Percentiles rank a stretch among this genome's conserved stretches.
phyloP scores from a whole-genome alignment of 2,113 vertebrate genomes.

The Phoenicopterus ruber region DNA sequence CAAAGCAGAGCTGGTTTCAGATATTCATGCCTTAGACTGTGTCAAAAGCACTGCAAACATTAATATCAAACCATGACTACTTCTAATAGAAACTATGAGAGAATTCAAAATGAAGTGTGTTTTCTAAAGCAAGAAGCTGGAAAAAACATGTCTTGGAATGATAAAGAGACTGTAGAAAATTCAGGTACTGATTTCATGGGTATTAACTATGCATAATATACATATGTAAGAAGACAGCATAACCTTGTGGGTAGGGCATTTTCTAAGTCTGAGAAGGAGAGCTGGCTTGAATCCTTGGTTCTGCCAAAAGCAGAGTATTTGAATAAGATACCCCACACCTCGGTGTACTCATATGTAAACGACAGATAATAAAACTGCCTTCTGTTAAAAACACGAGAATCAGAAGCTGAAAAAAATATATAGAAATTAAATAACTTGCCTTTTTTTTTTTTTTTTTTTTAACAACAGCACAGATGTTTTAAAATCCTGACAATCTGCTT shows the following conservation, averaged over 20 bases:
- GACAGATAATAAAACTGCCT: background rate
- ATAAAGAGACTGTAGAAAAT: slow-evolving; percentile 32
- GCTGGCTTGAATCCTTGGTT: background rate
- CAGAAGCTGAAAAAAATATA: background rate
- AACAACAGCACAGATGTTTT: background rate
- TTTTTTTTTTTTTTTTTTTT: background rate
- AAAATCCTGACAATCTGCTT: background rate
- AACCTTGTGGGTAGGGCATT: slow-evolving; percentile 6
- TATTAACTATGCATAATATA: slow-evolving; percentile 3
- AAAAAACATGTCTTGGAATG: background rate
- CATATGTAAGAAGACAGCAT: background rate
- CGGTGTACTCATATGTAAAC: background rate
- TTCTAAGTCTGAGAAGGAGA: background rate
- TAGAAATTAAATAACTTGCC: background rate
- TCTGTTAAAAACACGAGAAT: background rate
- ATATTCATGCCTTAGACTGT: slow-evolving; percentile 34
- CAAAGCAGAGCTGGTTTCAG: slow-evolving; percentile 28
- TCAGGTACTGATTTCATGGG: slow-evolving; percentile 39
- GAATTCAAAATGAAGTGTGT: slow-evolving; percentile 23
- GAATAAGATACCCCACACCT: background rate
- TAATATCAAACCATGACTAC: slow-evolving; percentile 58
- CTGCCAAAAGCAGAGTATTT: background rate
- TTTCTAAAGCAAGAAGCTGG: slow-evolving; percentile 29
- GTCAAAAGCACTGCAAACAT: slow-evolving; percentile 39
- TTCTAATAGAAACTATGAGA: slow-evolving; percentile 24